phyloP scores from a whole-genome alignment of 2,888 invertebrate species.

The Epinotia brunnichana region DNA sequence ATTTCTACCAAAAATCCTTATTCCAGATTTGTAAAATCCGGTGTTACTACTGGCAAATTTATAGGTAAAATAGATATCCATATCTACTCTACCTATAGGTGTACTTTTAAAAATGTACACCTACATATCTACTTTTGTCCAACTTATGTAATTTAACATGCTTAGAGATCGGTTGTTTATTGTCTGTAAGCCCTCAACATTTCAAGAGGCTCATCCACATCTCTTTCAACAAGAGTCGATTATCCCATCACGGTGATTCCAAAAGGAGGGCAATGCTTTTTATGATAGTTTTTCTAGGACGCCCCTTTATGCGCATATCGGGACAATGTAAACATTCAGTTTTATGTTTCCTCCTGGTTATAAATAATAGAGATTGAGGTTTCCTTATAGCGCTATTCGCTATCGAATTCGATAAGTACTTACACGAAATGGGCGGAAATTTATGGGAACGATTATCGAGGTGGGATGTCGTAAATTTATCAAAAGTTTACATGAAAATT shows the following conservation, averaged over 20 bases:
- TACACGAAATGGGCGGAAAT: constrained; percentile 27
- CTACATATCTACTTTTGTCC: too few relatives aligned
- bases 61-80: too few relatives aligned
- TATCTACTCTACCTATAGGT: too few relatives aligned
- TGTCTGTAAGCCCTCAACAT: constrained; percentile 3
- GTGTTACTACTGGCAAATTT: too few relatives aligned
- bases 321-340: constrained; percentile 45
- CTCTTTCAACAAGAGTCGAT: constrained; percentile 23
- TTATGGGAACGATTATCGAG: constrained; percentile 26
- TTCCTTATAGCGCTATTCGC: constrained; percentile 45
- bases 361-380: constrained; percentile 50
- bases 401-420: constrained; percentile 45
- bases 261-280: constrained; percentile 46
- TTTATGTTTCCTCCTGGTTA: constrained; percentile 49
- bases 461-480: constrained; percentile 22
- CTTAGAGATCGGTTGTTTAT: background rate
- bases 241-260: constrained; percentile 39
- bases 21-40: too few relatives aligned
- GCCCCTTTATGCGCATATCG: constrained; percentile 47
- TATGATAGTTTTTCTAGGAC: constrained; percentile 53
- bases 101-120: too few relatives aligned
- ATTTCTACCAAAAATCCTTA: too few relatives aligned
- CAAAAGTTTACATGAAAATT: background rate
- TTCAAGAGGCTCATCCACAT: constrained; percentile 7
- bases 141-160: background rate